These are phyloP conservation scores for Aleiodes sp. DNA, from an alignment of 1,140 invertebrate species.

Conservation along the genomic window DNA sequence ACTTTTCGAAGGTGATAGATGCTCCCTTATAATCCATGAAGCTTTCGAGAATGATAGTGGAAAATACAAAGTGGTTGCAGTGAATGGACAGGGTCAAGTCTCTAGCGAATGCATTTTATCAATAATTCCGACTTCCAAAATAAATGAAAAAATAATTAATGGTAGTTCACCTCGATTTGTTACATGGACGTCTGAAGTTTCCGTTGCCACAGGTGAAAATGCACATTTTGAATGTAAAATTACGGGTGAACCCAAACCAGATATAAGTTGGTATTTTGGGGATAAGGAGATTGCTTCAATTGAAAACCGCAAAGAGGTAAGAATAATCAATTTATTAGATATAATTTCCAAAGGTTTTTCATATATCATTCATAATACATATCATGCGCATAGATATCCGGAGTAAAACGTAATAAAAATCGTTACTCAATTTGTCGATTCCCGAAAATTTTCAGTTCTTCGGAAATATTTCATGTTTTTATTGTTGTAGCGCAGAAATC, in stretches of 20 bases:
- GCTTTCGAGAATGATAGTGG: slow-evolving; percentile 80
- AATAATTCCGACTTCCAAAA: slow-evolving; percentile 52
- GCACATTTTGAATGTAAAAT: slow-evolving; percentile 79
- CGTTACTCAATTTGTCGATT: too few species aligned
- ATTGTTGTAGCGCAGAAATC: too few species aligned
- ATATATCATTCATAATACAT: too few species aligned
- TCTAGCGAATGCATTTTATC: slow-evolving; percentile 77
- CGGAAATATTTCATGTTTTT: too few species aligned
- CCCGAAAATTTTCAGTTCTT: too few species aligned
- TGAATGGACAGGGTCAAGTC: slow-evolving; percentile 82
- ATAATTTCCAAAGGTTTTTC: neutral
- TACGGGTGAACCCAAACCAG: slow-evolving; percentile 76
- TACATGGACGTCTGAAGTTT: slow-evolving; percentile 75
- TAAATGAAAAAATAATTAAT: slow-evolving; percentile 1
- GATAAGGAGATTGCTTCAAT: slow-evolving; percentile 70
- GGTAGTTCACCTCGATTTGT: slow-evolving; percentile 72
- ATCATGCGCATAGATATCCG: too few species aligned
- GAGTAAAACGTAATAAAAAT: too few species aligned
- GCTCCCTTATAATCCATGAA: slow-evolving; percentile 81
- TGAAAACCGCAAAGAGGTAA: slow-evolving; percentile 64
- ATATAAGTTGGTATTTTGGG: slow-evolving; percentile 79
- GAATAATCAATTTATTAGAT: neutral
- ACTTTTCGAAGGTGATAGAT: slow-evolving; percentile 83
- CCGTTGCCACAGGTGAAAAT: slow-evolving; percentile 74
- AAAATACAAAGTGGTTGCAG: slow-evolving; percentile 81